A percentile compares a stretch with the other conserved stretches of the same genome.
Conservation (phyloP, 2,113 vertebrate genomes). For the Solea solea region DNA sequence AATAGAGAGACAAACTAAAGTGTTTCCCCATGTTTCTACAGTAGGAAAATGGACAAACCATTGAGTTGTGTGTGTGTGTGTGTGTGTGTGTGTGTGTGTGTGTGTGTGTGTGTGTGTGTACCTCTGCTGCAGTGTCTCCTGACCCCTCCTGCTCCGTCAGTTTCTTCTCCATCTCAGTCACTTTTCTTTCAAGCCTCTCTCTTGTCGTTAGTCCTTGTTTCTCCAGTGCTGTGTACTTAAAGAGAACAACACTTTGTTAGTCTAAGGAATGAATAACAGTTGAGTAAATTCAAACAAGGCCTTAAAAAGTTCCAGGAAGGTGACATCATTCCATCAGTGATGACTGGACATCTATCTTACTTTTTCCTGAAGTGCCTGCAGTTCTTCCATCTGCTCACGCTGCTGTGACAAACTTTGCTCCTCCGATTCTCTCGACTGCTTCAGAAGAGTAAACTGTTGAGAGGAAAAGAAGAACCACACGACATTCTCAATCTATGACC, state of each 20-base stretch:
- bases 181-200: conserved; percentile 62
- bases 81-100: conserved; percentile 18
- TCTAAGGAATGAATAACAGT: no score
- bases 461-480: conserved; percentile 1
- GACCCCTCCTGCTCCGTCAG: conserved; percentile 39
- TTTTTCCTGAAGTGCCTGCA: conserved; percentile 79
- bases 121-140: conserved; percentile 84
- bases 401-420: conserved; percentile 73
- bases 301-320: not conserved
- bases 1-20: no score
- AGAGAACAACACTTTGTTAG: conserved; percentile 1
- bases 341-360: conserved; percentile 54
- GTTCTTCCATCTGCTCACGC: conserved; percentile 77
- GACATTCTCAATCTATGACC: no score
- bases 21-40: no score
- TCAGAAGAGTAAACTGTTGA: conserved; percentile 74
- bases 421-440: conserved; percentile 75
- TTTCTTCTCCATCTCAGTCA: conserved; percentile 71
- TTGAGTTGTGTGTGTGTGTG: no score
- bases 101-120: conserved; percentile 54
- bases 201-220: conserved; percentile 48
- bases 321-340: conserved; percentile 3
- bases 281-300: not conserved
- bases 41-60: no score
- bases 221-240: conserved; percentile 72